Evolutionary conservation across 2,797 vertebrate species (phyloP), one percentile per base, ranked within the genome.

Genomic region (Aldrovandia affinis): DNA sequence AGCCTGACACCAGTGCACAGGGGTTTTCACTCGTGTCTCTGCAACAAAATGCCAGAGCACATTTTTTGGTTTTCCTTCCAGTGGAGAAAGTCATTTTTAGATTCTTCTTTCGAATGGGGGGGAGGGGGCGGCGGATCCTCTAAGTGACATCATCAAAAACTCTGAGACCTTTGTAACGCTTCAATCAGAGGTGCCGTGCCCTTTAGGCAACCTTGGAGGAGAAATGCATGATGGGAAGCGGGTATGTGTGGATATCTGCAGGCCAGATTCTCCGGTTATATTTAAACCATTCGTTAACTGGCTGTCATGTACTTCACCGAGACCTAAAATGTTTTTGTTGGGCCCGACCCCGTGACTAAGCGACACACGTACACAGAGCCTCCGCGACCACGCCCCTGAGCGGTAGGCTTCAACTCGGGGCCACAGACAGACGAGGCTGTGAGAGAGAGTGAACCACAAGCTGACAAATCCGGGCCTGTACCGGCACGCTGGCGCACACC

Each of bases 271-370:
- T 75, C 39, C 39, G 15, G 70, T 44, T 75, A 70, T 70, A 50
- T 25, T 78, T 59, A n/a, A 42, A 78, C 79, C n/a, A 50, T 57
- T 83, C 77, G 55, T 1, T 55, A 39, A 42, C 77, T 68, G 44
- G 33, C 47, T 30, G 15, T 70, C 79, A 42, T 42, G 78, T 80
- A 47, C 39, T 61, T 63, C 78, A 47, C 12, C 70, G 47, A 63
- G 28, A 20, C 20, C 20, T 22, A 12, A 15, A 10, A 39, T 0
- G 20, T 44, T 54, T 80, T 30, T 80, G 79, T 55, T 82, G 59
- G 47, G 47, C 52, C 15, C 42, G 80, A 39, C 79, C 79, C 47
- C 79, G 57, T 90, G 90, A 90, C 85, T 91, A 90, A 89, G 86
- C 80, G 59, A 33, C 28, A 89, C 18, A 80, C 44, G 88, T 55